These are phyloP conservation scores for Trididemnum nubilum DNA, from an alignment of 23 tunicate genomes.

Conservation along the genomic window DNA sequence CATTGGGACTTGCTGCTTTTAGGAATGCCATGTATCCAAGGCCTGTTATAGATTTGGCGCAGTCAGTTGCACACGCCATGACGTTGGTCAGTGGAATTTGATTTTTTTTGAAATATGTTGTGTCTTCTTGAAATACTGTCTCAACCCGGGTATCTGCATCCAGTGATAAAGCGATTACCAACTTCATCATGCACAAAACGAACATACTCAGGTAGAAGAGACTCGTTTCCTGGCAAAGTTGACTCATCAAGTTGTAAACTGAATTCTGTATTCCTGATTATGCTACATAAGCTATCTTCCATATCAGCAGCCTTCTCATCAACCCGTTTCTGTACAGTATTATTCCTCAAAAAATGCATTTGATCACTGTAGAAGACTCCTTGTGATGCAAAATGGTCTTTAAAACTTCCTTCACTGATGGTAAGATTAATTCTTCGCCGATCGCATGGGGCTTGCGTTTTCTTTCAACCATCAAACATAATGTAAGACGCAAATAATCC, in stretches of 20 bases:
- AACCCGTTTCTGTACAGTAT: constrained; percentile 29
- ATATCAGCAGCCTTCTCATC: constrained; percentile 42
- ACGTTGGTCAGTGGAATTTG: too few species aligned
- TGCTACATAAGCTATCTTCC: constrained; percentile 41
- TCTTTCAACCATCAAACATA: constrained; percentile 46
- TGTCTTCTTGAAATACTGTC: constrained; percentile 46
- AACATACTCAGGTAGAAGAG: constrained; percentile 53
- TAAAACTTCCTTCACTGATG: constrained; percentile 51
- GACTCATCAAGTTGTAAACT: constrained; percentile 54
- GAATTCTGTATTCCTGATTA: too few species aligned
- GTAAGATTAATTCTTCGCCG: constrained; percentile 52
- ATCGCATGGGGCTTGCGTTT: constrained; percentile 45
- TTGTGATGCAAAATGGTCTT: constrained; percentile 11
- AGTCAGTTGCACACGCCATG: too few species aligned
- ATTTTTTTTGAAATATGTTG: too few species aligned
- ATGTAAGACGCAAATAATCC: constrained; percentile 41
- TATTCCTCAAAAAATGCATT: constrained; percentile 18
- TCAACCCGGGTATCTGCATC: constrained; percentile 35
- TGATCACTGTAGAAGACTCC: constrained; percentile 41
- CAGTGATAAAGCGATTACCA: constrained; percentile 36
- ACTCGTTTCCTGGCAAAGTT: constrained; percentile 53
- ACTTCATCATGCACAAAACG: constrained; percentile 42
- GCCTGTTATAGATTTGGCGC: constrained; percentile 52
- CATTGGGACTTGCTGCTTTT: constrained; percentile 27
- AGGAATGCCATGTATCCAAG: constrained; percentile 22